Evolutionary conservation across 2,113 vertebrate genomes (phyloP), one percentile per base, ranked within the genome.

Genomic region (Arothron firmamentum): DNA sequence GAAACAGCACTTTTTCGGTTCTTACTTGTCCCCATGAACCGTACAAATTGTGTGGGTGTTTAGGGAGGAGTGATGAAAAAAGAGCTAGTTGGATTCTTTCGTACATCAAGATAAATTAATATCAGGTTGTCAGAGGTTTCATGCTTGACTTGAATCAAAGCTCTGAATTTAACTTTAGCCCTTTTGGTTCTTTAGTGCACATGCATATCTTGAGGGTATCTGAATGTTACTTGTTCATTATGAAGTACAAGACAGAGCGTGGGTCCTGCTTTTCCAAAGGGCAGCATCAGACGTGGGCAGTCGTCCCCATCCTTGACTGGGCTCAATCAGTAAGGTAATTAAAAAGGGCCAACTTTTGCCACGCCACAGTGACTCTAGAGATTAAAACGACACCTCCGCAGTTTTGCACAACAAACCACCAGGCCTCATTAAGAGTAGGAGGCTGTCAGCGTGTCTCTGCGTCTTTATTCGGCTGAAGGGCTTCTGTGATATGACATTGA

Each of bases 371-470:
- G 79, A 72, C 81, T 88, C 59, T 65, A 59, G 79, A 87, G 87
- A 90, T 89, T 87, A 87, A 87, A 89, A 82, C 55, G 63, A 88
- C 88, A 88, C 87, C 87, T 85, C 86, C 50, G 25, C 84, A 75
- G 63, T 86, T 74, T 78, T 75, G 63, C 73, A 82, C 83, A 80
- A 82, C 85, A 85, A 85, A 79, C 79, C 74, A 66, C 58, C 45
- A 54, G 79, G 67, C 56, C 67, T 83, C 62, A 80, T 83, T 82
- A 86, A 62, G 72, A 48, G 20, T 31, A 52, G 47, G 54, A 55
- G 38, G 20, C 16, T 23, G 47, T 17, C 20, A 10, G 52, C 12
- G 41, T 45, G 16, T 56, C 18, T 54, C 34, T 49, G 49, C 41
- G 14, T 43, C 64, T 69, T 55, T 17, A 61, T 69, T 79, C 65